Evolutionary conservation across 30 jellyfish, hydroid and myxozoan species (phyloP).

Genomic region (Euphysa ruthae): DNA sequence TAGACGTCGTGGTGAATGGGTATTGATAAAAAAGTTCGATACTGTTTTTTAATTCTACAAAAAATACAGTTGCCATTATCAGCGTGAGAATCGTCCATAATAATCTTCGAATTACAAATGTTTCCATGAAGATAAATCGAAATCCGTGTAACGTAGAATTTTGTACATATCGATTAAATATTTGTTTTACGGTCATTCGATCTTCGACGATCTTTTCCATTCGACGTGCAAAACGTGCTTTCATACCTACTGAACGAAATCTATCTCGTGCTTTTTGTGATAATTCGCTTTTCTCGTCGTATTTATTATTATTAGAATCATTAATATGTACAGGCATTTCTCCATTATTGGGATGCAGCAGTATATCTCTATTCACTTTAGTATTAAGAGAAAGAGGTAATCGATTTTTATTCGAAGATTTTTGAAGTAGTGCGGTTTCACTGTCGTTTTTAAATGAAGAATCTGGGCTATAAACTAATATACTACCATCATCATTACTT

Average conservation of each 20-base stretch:
- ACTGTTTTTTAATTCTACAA: constrained; percentile 76
- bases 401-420: constrained; percentile 19
- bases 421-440: not conserved
- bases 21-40: constrained; percentile 53
- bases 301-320: not conserved
- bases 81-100: constrained; percentile 80
- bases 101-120: constrained; percentile 74
- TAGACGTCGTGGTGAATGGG: constrained; percentile 92
- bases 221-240: constrained; percentile 89
- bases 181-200: constrained; percentile 82
- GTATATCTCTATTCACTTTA: constrained; percentile 5
- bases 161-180: constrained; percentile 76
- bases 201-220: constrained; percentile 89
- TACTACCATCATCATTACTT: constrained; percentile 19
- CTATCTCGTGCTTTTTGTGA: constrained; percentile 53
- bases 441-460: not conserved
- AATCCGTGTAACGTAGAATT: constrained; percentile 95
- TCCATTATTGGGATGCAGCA: not conserved
- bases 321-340: not conserved
- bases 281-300: not conserved
- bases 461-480: constrained; percentile 7
- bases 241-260: constrained; percentile 97
- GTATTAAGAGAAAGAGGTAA: constrained; percentile 23
- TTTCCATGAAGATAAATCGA: constrained; percentile 86
- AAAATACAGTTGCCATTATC: constrained; percentile 83